Evolutionary conservation across 2,797 vertebrate genomes (phyloP), one percentile per base, ranked within the genome.

Genomic region (Gymnothorax javanicus): DNA sequence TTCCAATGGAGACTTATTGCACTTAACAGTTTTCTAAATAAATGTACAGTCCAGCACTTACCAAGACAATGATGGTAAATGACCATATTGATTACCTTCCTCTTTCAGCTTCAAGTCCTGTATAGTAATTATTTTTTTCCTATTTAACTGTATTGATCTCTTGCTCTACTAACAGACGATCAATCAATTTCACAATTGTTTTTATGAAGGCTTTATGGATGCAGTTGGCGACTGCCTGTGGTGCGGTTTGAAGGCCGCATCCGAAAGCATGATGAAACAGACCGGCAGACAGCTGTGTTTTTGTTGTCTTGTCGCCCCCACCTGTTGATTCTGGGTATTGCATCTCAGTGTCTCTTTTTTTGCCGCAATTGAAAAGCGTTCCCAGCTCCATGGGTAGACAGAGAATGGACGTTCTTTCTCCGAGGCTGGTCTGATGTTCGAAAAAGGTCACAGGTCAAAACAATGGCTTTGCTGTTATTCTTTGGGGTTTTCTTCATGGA

Each of bases 301-400:
- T 15, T 88, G 92, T 62, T 86, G 83, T 92, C 94, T 88, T 95
- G 88, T 95, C 95, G 93, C 94, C 95, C 92, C 90, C 95, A 67
- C 73, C 62, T 93, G 95, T 88, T 89, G 43, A 11, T 56, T 86
- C 20, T 84, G 86, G 64, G 90, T 82, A 91, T 77, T 91, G 85
- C 83, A 84, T 1, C 77, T 60, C 50, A 67, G 6, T 73, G 1
- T 27, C n/a, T 2, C 0, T 17, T 27, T 75, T 25, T 77, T 7
- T 13, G 56, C 57, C 56, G 13, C 50, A 11, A 43, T 52, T 27
- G 54, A 27, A 20, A 85, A 4, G 60, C 23, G 83, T 7, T 7
- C 15, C 17, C 0, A 25, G 43, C n/a, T 56, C 15, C 9, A 83
- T 17, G 69, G 7, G 33, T 8, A 52, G 58, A 77, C 7, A 60